phyloP scores from a whole-genome alignment of 2,113 vertebrate genomes.

The Neolamprologus cancellatus region DNA sequence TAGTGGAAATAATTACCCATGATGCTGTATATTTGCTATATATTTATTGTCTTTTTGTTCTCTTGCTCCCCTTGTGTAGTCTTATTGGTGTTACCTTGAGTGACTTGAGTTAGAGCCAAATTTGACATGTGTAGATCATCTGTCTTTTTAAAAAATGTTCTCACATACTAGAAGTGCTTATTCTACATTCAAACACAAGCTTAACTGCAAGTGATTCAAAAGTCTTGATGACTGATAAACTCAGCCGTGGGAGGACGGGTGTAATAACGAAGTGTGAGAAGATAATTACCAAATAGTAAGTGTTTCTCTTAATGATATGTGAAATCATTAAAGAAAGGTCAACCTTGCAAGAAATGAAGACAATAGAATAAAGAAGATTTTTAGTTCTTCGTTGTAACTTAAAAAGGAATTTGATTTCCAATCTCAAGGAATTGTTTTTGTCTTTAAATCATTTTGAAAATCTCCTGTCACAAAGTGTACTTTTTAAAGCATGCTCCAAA shows the following conservation, averaged over 20 bases:
- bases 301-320: background rate
- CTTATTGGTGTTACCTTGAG: background rate
- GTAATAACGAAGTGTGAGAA: background rate
- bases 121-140: background rate
- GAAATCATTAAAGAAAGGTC: constrained; percentile 13
- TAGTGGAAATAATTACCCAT: background rate
- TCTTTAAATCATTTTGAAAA: background rate
- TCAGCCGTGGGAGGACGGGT: background rate
- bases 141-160: background rate
- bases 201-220: background rate
- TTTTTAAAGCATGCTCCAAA: background rate
- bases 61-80: background rate
- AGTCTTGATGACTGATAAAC: background rate
- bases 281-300: constrained; percentile 26
- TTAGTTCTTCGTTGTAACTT: background rate
- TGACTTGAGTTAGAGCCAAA: background rate
- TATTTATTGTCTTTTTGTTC: background rate
- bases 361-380: background rate
- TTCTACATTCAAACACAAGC: background rate
- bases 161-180: background rate
- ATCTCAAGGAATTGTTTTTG: background rate
- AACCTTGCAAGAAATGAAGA: background rate
- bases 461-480: background rate
- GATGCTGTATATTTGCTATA: background rate
- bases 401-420: background rate